Conservation (phyloP, 1,140 invertebrate species). For the Zaprionus ornatus region DNA sequence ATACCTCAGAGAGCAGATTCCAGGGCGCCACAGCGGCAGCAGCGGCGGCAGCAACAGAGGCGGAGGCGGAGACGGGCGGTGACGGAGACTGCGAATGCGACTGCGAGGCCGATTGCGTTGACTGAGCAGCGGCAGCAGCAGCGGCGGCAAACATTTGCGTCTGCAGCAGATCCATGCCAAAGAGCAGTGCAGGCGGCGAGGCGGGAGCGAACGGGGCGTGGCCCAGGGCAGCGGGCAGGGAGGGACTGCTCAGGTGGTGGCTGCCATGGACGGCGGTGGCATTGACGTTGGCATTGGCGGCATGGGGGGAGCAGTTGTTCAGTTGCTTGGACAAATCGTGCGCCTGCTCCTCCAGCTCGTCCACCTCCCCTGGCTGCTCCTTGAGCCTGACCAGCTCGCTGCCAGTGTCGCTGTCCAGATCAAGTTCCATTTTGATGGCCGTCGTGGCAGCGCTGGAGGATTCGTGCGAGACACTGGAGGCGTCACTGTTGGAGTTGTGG, state of each 20-base stretch:
- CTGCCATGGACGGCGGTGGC: background rate
- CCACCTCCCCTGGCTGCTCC: background rate
- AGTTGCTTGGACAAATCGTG: conserved; percentile 46
- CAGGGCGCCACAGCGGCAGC: conserved; percentile 62
- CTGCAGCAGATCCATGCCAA: conserved; percentile 59
- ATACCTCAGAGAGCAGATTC: conserved; percentile 79
- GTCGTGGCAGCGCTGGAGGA: conserved; percentile 5
- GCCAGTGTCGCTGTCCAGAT: conserved; percentile 44
- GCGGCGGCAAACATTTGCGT: conserved; percentile 82
- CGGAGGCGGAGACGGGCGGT: conserved; percentile 4
- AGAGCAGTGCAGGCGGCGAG: conserved; percentile 36
- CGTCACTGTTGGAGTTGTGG: conserved; percentile 40
- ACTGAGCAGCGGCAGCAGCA: conserved; percentile 61
- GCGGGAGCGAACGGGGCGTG: background rate
- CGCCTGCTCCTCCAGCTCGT: background rate
- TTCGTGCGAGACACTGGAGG: conserved; percentile 15
- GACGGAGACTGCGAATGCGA: conserved; percentile 2
- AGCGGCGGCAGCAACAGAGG: conserved; percentile 8
- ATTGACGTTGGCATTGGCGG: background rate
- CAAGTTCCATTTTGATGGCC: conserved; percentile 67
- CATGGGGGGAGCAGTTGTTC: conserved; percentile 5
- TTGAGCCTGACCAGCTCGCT: conserved; percentile 15
- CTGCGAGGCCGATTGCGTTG: conserved; percentile 15
- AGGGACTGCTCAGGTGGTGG: background rate
- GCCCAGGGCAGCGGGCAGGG: background rate